Evolutionary conservation across 2,113 vertebrate genomes (phyloP), one percentile per base, ranked within the genome.

Genomic region (Falcunculus frontatus): DNA sequence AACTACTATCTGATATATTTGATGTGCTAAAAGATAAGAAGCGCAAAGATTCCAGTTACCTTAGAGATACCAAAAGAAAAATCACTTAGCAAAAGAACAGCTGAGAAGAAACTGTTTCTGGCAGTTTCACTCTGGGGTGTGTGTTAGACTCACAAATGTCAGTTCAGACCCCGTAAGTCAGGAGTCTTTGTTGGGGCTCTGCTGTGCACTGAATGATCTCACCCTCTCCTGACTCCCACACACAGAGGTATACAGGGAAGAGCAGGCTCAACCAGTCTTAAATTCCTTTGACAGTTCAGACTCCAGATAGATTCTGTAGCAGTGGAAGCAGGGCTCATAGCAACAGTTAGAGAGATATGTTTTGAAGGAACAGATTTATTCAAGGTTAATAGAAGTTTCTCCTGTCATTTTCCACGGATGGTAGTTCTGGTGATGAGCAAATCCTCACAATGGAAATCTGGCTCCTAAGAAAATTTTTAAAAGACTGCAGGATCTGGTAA

Each of bases 211-310:
- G 75, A 69, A 90, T 96, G 93, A 94, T 94, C 92, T 97, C 95
- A 96, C 90, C 79, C 93, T 74, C 80, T 90, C 68, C 83, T 55
- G 80, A 95, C 93, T 95, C 95, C 96, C 92, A 97, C 93, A 96
- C 94, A 89, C 70, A 57, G 63, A 90, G 74, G 77, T 84, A 86
- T 7, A 96, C 27, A 39, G 82, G 46, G 84, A 91, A 94, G 67
- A 96, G 95, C 96, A 93, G 85, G 95, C 72, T 96, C 89, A 96
- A 96, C 93, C 90, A 96, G 93, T 96, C 90, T 91, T 85, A 65
- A 95, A 95, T 94, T 91, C 95, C 75, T 94, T 35, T 94, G 90
- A 82, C 95, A 93, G 67, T 83, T 94, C 78, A 88, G 75, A 59
- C 55, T 93, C 64, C 81, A 94, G 53, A 85, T 33, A 94, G 81